Conservation (phyloP, 2,888 invertebrate species). For the Zaprionus bogoriensis region DNA sequence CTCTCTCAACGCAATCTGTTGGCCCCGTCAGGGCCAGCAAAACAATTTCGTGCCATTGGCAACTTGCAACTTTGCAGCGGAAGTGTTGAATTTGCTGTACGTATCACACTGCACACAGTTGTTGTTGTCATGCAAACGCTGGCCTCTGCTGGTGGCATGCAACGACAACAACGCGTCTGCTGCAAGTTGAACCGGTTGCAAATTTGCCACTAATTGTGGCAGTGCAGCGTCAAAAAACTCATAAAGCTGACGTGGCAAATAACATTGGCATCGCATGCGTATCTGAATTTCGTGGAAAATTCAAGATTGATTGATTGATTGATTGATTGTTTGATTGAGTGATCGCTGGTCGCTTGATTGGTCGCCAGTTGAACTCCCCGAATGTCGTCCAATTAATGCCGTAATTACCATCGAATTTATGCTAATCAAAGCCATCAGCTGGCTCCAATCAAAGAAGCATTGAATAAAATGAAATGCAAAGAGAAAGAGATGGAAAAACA, state of each 20-base stretch:
- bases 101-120: background rate
- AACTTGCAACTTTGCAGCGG: slow-evolving; percentile 7
- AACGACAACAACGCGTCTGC: slow-evolving; percentile 18
- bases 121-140: no score
- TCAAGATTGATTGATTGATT: slow-evolving; percentile 39
- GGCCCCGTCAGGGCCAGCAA: no score
- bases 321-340: slow-evolving; percentile 45
- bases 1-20: no score
- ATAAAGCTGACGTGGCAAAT: slow-evolving; percentile 31
- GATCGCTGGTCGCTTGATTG: slow-evolving; percentile 47
- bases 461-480: slow-evolving; percentile 13
- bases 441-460: background rate
- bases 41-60: slow-evolving; percentile 8
- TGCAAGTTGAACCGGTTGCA: slow-evolving; percentile 28
- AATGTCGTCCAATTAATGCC: slow-evolving; percentile 55
- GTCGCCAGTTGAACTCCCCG: slow-evolving; percentile 52
- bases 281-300: no score
- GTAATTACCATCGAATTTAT: slow-evolving; percentile 59
- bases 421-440: slow-evolving; percentile 57
- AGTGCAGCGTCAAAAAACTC: slow-evolving; percentile 55
- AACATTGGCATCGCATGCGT: no score
- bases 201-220: slow-evolving; percentile 62
- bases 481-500: slow-evolving; percentile 18
- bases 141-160: no score
- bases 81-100: slow-evolving; percentile 12